These are phyloP conservation scores for Glossophaga mutica DNA, from an alignment of 2,797 vertebrate species.

Conservation along the genomic window DNA sequence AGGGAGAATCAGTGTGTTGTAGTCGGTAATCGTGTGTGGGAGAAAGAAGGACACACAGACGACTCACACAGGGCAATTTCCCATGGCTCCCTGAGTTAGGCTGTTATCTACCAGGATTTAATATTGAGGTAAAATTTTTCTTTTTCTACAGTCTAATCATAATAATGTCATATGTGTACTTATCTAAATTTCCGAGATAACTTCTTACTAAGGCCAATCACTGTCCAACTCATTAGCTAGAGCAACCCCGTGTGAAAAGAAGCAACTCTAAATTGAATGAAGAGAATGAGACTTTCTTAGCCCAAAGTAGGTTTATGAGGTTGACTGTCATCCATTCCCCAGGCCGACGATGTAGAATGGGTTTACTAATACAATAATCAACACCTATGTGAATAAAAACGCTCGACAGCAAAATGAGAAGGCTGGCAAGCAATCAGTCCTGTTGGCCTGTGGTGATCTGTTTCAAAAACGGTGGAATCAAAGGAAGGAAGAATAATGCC, in stretches of 20 bases:
- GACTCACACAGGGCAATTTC: background rate
- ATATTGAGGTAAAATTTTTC: background rate
- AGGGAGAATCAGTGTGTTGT: constrained; percentile 33
- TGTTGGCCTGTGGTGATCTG: constrained; percentile 69
- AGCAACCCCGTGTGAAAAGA: constrained; percentile 28
- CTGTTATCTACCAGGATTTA: background rate
- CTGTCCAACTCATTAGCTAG: background rate
- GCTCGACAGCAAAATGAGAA: constrained; percentile 68
- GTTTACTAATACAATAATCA: background rate
- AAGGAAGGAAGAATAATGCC: constrained; percentile 88
- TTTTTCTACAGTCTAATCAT: background rate
- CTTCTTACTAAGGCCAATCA: constrained; percentile 39
- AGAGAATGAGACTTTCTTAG: background rate
- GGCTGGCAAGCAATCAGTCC: background rate
- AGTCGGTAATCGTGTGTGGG: constrained; percentile 19
- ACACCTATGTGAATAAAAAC: background rate
- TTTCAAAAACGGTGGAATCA: constrained; percentile 66
- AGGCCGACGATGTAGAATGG: background rate
- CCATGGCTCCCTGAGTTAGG: background rate
- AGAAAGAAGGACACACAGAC: constrained; percentile 13
- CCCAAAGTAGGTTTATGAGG: background rate
- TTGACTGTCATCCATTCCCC: background rate
- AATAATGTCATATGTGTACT: background rate
- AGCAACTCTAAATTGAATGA: background rate
- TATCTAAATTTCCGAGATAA: background rate